Conservation (phyloP, 2,113 vertebrate genomes). For the Promerops cafer region DNA sequence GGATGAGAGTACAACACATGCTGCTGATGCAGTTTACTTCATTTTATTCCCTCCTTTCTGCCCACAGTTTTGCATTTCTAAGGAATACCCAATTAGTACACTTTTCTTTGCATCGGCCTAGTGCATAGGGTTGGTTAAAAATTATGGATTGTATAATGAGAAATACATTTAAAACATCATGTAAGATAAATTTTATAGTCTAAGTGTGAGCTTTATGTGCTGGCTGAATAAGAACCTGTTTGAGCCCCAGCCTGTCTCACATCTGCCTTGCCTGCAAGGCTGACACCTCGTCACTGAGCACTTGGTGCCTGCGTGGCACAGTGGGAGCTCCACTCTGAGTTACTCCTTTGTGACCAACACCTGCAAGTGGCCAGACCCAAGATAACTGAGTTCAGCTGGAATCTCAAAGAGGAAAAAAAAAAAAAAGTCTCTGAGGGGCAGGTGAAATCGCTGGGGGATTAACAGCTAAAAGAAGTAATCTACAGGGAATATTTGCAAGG, state of each 20-base stretch:
- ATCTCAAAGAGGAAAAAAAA: neutral
- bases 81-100: neutral
- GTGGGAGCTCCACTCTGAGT: neutral
- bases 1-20: neutral
- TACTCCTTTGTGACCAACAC: neutral
- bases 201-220: neutral
- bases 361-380: neutral
- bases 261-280: neutral
- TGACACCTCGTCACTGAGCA: neutral
- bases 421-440: neutral
- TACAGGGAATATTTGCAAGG: neutral
- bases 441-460: neutral
- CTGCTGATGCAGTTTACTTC: neutral
- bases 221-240: neutral
- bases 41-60: neutral
- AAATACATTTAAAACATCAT: neutral
- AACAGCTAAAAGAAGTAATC: neutral
- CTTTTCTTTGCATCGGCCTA: neutral
- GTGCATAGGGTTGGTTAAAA: neutral
- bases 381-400: neutral
- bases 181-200: neutral
- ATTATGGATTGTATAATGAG: neutral
- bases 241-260: neutral
- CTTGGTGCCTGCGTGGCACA: neutral
- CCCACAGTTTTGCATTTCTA: neutral